Evolutionary conservation across 2,888 invertebrate genomes (phyloP), one percentile per base, ranked within the genome.

Genomic region (Drosophila testacea): DNA sequence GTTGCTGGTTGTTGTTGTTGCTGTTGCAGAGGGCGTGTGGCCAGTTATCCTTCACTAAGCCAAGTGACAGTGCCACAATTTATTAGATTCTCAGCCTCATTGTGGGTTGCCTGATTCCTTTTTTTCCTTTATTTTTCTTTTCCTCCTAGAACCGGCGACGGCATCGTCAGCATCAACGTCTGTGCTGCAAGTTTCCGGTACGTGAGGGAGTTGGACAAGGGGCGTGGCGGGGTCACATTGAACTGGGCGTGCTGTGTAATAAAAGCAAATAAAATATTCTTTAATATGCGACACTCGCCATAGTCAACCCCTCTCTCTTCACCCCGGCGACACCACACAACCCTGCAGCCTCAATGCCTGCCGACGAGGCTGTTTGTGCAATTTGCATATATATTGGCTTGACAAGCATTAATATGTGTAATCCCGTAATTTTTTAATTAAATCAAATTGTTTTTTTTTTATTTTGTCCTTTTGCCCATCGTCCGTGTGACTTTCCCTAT

Each of bases 361-460:
- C 66, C 66, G 54, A 51, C 47, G 56, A 38, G 55, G 54, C 62
- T 75, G 60, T 79, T 65, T 78, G 54, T 69, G 66, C 80, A 88
- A 90, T 90, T 90, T 90, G 90, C 90, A 90, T 90, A 90, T 90
- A 90, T 90, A 90, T 90, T 90, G 90, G 85, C 84, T 88, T 78
- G 85, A 85, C 87, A 87, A 83, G 88, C 85, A 86, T 86, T 86
- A 86, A 81, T 87, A 78, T 84, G 76, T 90, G 89, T 90, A 90
- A 90, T 90, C 90, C 90, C 75, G 76, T 90, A 90, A 90, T 90
- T 90, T 90, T 90, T 90, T 90, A 90, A 90, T 90, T 90, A 90
- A 90, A 90, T 89, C 89, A 89, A 88, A 90, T 87, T 88, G 87
- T 81, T 81, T 81, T 75, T 56, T 30, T 48, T 22, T 34, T 32